Base-by-base conservation (phyloP, 2,888 invertebrate species). In the Acronicta alni region DNA sequence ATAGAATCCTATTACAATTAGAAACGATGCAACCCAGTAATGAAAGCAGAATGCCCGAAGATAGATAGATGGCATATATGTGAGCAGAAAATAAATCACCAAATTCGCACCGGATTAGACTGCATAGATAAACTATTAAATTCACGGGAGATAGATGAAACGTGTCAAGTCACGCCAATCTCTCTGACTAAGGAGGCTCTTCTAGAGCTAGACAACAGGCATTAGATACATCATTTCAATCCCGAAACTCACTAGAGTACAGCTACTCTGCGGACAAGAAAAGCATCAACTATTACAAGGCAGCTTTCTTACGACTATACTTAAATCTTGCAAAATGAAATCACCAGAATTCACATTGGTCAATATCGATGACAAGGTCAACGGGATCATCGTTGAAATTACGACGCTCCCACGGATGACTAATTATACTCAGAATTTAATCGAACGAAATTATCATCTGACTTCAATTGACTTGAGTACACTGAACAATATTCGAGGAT, bases 331-430 rank as follows among this genome's bases (percentile, higher is more conserved):
- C 42, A 42, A 18, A 18, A 16, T 42, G 18, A 42, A 42, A 18
- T 15, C 42, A 42, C 42, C 42, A 15, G 42, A 42, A 42, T 16
- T 42, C 16, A 42, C 42, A 16, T 18, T 42, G 16, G 42, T 16
- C 12, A 42, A 42, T 16, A 42, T 42, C 18, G 42, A 42, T 42
- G 42, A 42, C 42, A 42, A 16, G 16, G 12, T 42, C 42, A 16
- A 42, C 16, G 42, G 42, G 12, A 16, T 18, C 16, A 18, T 18
- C 18, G 42, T 42, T 16, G 42, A 42, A 42, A 42, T 42, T 15
- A 42, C 18, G 17, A 8, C 42, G 18, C 14, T 42, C 42, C 42
- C 42, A 18, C 42, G 37, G 37, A 37, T 37, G 37, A 37, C 14
- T 37, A 37, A 37, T 37, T 23, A 23, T 23, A 23, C 23, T 23